These are phyloP conservation scores for Brachionus plicatilis DNA, from an alignment of 1,140 invertebrate genomes.

Conservation along the genomic window DNA sequence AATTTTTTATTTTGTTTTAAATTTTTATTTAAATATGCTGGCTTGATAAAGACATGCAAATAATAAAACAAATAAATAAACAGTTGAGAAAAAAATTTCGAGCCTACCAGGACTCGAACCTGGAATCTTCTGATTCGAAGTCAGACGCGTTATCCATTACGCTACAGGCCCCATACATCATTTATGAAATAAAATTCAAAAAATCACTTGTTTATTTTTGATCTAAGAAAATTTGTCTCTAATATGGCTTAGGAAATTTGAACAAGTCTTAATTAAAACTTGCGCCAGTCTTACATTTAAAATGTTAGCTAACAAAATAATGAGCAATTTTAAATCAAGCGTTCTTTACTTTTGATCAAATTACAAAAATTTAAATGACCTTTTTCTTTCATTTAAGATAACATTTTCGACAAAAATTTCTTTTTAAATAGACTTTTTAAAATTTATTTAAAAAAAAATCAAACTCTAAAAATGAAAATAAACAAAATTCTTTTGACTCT, in stretches of 20 bases:
- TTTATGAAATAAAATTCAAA: background rate
- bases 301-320: background rate
- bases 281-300: background rate
- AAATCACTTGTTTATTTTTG: background rate
- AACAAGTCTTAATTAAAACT: background rate
- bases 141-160: constrained; percentile 35
- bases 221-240: background rate
- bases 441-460: background rate
- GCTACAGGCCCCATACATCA: background rate
- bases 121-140: constrained; percentile 35
- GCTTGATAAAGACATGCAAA: too few relatives aligned
- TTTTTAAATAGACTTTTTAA: background rate
- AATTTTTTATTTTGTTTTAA: too few relatives aligned
- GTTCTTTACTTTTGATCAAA: background rate
- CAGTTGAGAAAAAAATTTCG: background rate
- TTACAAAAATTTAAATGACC: background rate
- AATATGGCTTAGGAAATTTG: background rate
- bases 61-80: too few relatives aligned
- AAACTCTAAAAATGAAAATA: background rate
- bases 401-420: background rate
- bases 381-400: background rate
- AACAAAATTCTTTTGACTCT: constrained; percentile 4
- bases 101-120: constrained; percentile 33
- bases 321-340: background rate
- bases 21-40: too few relatives aligned